Base-by-base conservation (phyloP, 2,113 vertebrate species). In the Perccottus glenii region DNA sequence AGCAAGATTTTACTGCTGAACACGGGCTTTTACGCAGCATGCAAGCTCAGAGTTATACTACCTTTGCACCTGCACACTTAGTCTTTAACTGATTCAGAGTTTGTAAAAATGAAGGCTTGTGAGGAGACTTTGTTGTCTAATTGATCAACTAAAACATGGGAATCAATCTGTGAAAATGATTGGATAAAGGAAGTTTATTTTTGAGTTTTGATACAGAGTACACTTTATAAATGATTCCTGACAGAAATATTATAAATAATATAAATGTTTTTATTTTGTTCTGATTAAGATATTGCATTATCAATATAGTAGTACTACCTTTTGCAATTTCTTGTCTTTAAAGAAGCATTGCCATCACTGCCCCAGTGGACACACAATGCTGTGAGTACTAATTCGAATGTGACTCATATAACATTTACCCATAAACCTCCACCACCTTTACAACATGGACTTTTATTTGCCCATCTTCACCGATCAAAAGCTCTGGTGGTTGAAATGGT, bases 1-100 rank as follows among this genome's bases (percentile, higher is more conserved):
- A 74, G 73, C 74, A 68, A 64, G 58, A 77, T 79, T 71, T 84
- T 81, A 45, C 49, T 82, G 83, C 68, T 80, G 81, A 85, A 78
- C 77, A 19, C 60, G 61, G 62, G 16, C 53, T 76, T 84, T 78
- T 66, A 38, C 42, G 40, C 66, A 53, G 35, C 53, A 49, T 59
- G 46, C 49, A 50, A 52, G 51, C 62, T 9, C 9, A 65, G 19
- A 27, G n/a, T 35, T 60, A 11, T 48, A 50, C 42, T 43, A 36
- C 42, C 44, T 58, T 56, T 74, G 64, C 77, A 77, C 58, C 73
- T 60, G 75, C 55, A 67, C 27, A 38, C 19, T 44, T 33, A 14
- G 32, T 7, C 38, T 59, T 55, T 19, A 19, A 47, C 5, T 33
- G 53, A 61, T 44, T 69, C 50, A 6, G 2, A 45, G 58, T 4